Conservation (phyloP, 2,888 invertebrate species). For the Chaetogeoica ovagalla region DNA sequence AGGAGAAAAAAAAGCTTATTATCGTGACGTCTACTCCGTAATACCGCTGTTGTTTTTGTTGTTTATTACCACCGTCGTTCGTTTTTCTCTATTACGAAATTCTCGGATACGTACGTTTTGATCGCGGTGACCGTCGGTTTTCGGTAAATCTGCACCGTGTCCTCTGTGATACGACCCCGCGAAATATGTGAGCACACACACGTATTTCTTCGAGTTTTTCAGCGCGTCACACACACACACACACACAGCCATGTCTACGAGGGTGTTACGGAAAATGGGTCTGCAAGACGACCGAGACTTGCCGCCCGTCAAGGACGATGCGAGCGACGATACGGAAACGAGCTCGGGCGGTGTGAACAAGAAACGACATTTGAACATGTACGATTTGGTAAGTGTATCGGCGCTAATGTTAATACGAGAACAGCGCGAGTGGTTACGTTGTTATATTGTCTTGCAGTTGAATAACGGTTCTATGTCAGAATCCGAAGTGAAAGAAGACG, state of each 20-base stretch:
- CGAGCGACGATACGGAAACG: constrained; percentile 62
- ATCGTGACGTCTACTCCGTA: no score
- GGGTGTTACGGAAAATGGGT: constrained; percentile 66
- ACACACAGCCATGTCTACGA: constrained; percentile 65
- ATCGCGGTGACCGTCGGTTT: no score
- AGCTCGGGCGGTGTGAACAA: constrained; percentile 65
- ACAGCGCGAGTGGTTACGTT: not conserved
- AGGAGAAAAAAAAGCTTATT: no score
- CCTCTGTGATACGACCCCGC: no score
- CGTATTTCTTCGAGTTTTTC: not conserved
- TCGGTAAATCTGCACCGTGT: no score
- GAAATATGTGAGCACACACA: not conserved
- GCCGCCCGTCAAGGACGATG: constrained; percentile 56
- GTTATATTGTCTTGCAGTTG: constrained; percentile 61
- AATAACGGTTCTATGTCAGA: constrained; percentile 70
- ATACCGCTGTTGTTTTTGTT: no score
- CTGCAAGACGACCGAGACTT: constrained; percentile 57
- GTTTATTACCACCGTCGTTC: no score
- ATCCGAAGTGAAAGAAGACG: constrained; percentile 72
- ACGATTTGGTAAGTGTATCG: constrained; percentile 68
- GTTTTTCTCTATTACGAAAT: no score
- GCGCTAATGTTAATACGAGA: not conserved
- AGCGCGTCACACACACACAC: not conserved
- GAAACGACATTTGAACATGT: constrained; percentile 69
- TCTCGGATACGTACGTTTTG: no score